These are phyloP conservation scores for Ursus arctos DNA, from an alignment of 2,113 vertebrate species.

Conservation along the genomic window DNA sequence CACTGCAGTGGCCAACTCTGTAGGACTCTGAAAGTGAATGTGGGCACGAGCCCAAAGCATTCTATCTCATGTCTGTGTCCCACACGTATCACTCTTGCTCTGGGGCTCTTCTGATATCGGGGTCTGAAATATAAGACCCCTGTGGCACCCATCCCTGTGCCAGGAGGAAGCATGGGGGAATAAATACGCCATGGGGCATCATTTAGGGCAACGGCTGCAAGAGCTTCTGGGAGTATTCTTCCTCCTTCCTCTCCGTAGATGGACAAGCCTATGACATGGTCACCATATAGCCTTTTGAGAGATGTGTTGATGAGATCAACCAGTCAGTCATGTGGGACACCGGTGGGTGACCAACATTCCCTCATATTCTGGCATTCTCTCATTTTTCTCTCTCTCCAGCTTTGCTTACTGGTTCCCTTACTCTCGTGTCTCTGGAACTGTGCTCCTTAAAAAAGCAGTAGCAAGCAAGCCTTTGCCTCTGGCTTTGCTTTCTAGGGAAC, in stretches of 20 bases:
- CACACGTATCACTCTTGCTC: fast-evolving
- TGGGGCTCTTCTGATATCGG: fast-evolving
- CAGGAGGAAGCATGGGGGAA: neutral
- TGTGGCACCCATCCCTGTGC: fast-evolving
- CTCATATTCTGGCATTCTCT: fast-evolving
- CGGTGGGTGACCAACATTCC: neutral
- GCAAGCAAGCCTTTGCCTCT: neutral
- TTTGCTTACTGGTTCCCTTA: neutral
- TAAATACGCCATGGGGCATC: fast-evolving
- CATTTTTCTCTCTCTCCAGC: neutral
- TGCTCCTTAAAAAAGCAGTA: neutral
- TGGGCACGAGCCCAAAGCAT: neutral
- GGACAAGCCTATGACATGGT: neutral
- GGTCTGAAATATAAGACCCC: neutral
- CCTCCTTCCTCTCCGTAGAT: fast-evolving
- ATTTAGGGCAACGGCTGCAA: neutral
- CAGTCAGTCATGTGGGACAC: fast-evolving
- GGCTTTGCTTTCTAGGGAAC: neutral
- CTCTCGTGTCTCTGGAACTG: neutral
- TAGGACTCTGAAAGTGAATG: neutral
- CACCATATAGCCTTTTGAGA: neutral
- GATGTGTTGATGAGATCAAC: neutral
- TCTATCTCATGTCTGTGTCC: too few species aligned
- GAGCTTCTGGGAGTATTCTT: neutral
- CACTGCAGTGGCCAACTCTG: neutral